These are phyloP conservation scores for Brienomyrus longianalis DNA, from an alignment of 2,113 vertebrate species.

Conservation along the genomic window DNA sequence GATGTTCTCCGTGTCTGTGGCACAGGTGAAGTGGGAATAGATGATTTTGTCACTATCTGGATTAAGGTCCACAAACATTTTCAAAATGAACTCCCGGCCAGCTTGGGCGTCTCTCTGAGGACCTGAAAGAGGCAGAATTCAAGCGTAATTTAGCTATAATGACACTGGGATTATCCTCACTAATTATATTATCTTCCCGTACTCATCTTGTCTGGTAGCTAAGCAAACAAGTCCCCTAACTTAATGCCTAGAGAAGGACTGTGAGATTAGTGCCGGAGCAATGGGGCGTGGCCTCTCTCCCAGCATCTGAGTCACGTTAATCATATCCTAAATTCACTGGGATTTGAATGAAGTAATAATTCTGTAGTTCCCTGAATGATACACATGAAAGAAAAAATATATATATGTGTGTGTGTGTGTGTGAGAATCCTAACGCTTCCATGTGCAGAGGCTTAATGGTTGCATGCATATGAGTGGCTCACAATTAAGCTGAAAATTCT, in stretches of 20 bases:
- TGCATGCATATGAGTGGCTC: not conserved
- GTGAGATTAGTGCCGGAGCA: not conserved
- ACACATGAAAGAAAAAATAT: not conserved
- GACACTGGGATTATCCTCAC: not conserved
- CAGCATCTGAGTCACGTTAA: not conserved
- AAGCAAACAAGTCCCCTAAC: not conserved
- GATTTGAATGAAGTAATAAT: not conserved
- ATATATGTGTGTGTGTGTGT: no score
- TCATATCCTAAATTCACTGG: not conserved
- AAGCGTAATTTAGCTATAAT: not conserved
- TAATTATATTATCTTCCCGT: not conserved
- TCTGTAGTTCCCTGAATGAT: not conserved
- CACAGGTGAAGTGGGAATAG: slow-evolving; percentile 96
- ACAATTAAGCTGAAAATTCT: not conserved
- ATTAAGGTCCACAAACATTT: slow-evolving; percentile 97
- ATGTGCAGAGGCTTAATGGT: not conserved
- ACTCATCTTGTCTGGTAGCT: not conserved
- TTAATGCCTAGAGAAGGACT: not conserved
- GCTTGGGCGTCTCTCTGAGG: slow-evolving; percentile 83
- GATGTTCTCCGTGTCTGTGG: slow-evolving; percentile 94
- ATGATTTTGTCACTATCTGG: slow-evolving; percentile 93
- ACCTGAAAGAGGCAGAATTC: slow-evolving; percentile 54
- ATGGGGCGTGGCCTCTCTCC: not conserved
- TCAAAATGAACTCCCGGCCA: slow-evolving; percentile 88
- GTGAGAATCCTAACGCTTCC: not conserved